Evolutionary conservation across 1,140 invertebrate genomes (phyloP).

Genomic region (Bombus pascuorum): DNA sequence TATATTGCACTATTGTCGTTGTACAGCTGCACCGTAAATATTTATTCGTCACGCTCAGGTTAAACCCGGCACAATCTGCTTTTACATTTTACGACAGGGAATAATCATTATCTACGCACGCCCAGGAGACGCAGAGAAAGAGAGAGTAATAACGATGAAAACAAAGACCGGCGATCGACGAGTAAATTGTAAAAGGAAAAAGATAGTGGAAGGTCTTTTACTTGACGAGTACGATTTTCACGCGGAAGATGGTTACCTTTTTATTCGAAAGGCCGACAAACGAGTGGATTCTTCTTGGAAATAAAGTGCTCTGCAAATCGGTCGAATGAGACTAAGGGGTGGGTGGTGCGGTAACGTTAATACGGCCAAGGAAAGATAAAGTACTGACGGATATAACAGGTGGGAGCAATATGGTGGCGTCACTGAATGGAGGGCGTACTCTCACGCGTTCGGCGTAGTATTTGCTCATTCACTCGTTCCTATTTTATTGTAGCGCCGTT

Average conservation of each 20-base stretch:
- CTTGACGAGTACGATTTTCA: background rate
- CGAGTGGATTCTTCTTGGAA: background rate
- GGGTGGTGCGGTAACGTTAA: background rate
- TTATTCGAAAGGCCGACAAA: background rate
- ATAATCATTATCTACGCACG: background rate
- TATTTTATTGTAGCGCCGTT: slow-evolving; percentile 30
- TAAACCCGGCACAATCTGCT: slow-evolving; percentile 2
- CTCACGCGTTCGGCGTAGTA: slow-evolving; percentile 11
- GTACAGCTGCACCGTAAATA: background rate
- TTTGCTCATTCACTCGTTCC: slow-evolving; percentile 47
- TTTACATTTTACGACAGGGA: background rate
- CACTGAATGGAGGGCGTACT: slow-evolving; percentile 38
- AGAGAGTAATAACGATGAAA: slow-evolving; percentile 12
- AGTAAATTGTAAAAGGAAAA: background rate
- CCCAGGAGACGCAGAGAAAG: too few species aligned
- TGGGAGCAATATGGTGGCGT: slow-evolving; percentile 31
- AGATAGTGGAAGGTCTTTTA: background rate
- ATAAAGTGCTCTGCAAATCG: background rate
- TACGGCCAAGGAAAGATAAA: slow-evolving; percentile 24
- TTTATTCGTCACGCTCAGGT: background rate
- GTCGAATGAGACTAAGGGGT: background rate
- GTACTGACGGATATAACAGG: slow-evolving; percentile 45
- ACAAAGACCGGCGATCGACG: background rate
- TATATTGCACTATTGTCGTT: background rate
- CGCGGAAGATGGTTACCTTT: background rate